These are phyloP conservation scores for Diuraphis noxia DNA, from an alignment of 1,140 invertebrate species.

Conservation along the genomic window DNA sequence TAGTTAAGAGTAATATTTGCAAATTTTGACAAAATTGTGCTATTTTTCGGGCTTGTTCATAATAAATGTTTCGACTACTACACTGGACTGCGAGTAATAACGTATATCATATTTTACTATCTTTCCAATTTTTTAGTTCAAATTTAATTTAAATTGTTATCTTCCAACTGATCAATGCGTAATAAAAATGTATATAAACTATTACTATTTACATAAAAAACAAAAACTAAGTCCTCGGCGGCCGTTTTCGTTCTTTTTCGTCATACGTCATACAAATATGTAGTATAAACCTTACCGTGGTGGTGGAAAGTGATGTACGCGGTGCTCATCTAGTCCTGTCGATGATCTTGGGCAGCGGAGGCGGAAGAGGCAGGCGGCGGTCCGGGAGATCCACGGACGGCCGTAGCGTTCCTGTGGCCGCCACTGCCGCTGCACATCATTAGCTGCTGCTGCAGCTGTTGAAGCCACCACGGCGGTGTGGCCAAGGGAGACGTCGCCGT, in stretches of 20 bases:
- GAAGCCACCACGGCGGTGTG: not conserved
- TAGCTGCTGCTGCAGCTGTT: slow-evolving; percentile 32
- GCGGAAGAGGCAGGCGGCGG: not conserved
- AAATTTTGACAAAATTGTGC: not conserved
- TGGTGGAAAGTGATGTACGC: not conserved
- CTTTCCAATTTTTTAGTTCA: not conserved
- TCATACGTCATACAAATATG: not conserved
- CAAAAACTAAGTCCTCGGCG: not conserved
- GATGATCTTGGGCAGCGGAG: not conserved
- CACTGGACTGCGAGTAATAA: not conserved
- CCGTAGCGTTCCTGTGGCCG: not conserved
- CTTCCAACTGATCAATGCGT: not conserved
- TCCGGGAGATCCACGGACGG: not conserved
- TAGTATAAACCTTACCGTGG: not conserved
- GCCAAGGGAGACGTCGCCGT: not conserved
- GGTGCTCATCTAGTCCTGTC: not conserved
- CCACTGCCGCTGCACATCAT: not conserved
- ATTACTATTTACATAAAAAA: slow-evolving; percentile 3
- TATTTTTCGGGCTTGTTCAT: not conserved
- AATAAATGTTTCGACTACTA: not conserved
- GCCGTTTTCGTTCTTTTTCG: not conserved
- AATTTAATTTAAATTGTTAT: not conserved
- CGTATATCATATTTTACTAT: not conserved
- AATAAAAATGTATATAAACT: not conserved
- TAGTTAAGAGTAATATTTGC: too few species aligned